A percentile compares a stretch with the other conserved stretches of the same genome.
Conservation (phyloP, 2,113 vertebrate genomes). For the Ammodytes dubius region DNA sequence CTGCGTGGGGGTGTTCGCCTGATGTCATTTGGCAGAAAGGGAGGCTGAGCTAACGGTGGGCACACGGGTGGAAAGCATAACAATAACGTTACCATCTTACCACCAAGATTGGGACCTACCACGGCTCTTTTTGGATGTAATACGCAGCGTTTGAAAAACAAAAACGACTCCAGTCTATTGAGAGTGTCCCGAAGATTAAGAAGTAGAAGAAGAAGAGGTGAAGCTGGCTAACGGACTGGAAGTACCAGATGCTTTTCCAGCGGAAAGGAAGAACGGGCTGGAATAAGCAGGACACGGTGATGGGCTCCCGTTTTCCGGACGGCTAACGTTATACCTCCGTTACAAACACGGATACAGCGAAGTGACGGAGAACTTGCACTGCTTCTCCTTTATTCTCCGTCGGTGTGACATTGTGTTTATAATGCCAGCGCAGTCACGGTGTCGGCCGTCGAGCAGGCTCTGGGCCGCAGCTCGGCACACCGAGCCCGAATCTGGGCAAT, state of each 20-base stretch:
- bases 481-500: conserved; percentile 67
- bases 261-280: conserved; percentile 62
- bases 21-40: conserved; percentile 78
- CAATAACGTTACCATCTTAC: conserved; percentile 50
- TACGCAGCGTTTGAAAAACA: neutral
- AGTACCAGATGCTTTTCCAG: conserved; percentile 82
- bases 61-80: conserved; percentile 63
- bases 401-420: conserved; percentile 30
- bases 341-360: conserved; percentile 16
- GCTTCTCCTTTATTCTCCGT: conserved; percentile 1
- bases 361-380: neutral
- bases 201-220: neutral
- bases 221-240: conserved; percentile 58
- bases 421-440: conserved; percentile 61
- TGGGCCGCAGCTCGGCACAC: conserved; percentile 80
- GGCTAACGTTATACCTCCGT: conserved; percentile 60
- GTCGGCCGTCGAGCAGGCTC: conserved; percentile 68
- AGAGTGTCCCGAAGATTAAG: conserved; percentile 1
- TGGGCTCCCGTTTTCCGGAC: conserved; percentile 78
- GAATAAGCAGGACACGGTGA: conserved; percentile 68
- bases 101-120: neutral
- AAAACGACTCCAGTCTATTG: neutral
- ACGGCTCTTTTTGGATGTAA: neutral
- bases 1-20: conserved; percentile 75
- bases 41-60: conserved; percentile 68